A percentile compares a stretch with the other conserved stretches of the same genome.
phyloP scores from a whole-genome alignment of 2,797 vertebrate species.

The Oceanodroma leucorhoa region DNA sequence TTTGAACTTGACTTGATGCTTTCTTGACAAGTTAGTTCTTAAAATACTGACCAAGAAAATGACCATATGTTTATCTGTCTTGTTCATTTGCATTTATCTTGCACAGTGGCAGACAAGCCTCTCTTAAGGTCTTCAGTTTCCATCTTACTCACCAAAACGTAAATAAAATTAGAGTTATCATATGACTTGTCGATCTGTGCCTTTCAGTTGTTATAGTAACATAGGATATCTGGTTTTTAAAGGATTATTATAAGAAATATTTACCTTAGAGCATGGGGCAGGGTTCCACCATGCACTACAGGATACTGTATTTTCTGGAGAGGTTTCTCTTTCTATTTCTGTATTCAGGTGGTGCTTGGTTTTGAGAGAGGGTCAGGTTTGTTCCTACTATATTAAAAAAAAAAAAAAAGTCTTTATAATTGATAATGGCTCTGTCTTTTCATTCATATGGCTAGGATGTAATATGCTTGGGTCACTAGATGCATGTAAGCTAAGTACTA shows the following conservation, averaged over 20 bases:
- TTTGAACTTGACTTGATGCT: not conserved
- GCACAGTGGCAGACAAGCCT: not conserved
- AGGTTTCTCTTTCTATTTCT: not conserved
- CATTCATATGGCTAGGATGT: not conserved
- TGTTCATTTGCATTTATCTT: not conserved
- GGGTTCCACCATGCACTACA: not conserved
- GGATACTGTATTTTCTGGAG: not conserved
- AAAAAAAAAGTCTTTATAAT: not conserved
- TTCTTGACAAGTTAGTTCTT: not conserved
- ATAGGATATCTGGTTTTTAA: not conserved
- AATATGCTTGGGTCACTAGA: not conserved
- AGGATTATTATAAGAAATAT: not conserved
- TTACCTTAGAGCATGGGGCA: not conserved
- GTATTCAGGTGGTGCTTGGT: not conserved
- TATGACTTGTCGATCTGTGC: not conserved
- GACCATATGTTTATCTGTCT: not conserved
- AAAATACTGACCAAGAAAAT: not conserved
- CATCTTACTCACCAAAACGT: not conserved
- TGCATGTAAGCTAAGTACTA: rapidly evolving
- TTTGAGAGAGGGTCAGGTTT: rapidly evolving
- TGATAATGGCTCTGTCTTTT: not conserved
- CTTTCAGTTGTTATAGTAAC: not conserved
- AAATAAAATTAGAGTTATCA: not conserved
- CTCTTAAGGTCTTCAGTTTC: not conserved
- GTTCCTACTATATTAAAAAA: not conserved